These are phyloP conservation scores for Smithornis capensis DNA, from an alignment of 2,113 vertebrate species.

Conservation along the genomic window DNA sequence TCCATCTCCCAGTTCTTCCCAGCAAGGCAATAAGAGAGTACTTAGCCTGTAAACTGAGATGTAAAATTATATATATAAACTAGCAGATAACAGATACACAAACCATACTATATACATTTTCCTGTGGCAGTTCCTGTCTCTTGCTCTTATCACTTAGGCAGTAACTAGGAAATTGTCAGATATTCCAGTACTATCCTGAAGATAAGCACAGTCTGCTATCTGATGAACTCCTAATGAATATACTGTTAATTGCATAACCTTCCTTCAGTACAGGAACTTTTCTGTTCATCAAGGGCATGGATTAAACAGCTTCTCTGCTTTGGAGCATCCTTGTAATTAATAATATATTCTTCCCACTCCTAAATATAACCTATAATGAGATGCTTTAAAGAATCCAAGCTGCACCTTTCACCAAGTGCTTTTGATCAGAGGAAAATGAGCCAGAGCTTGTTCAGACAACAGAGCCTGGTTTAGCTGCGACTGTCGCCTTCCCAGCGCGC, in stretches of 20 bases:
- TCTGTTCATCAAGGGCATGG: constrained; percentile 70
- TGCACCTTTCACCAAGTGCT: constrained; percentile 48
- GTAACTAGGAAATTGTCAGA: not conserved
- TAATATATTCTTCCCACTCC: constrained; percentile 73
- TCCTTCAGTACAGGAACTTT: constrained; percentile 47
- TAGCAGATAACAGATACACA: not conserved
- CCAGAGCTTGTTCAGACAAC: not conserved
- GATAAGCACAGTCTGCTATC: constrained; percentile 3
- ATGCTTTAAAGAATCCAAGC: constrained; percentile 62
- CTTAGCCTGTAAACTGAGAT: not conserved
- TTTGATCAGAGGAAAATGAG: constrained; percentile 48
- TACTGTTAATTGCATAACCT: constrained; percentile 73
- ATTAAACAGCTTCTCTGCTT: constrained; percentile 72
- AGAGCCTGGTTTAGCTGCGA: not conserved
- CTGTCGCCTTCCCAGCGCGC: not conserved
- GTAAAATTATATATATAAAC: not conserved
- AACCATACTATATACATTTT: not conserved
- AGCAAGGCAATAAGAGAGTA: not conserved
- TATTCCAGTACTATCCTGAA: not conserved
- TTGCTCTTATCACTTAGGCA: not conserved
- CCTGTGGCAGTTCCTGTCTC: not conserved
- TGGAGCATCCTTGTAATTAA: constrained; percentile 75
- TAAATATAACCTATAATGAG: constrained; percentile 78
- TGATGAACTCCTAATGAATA: constrained; percentile 71
- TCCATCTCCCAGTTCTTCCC: not conserved